Base-by-base conservation (phyloP, 2,797 vertebrate genomes). In the Morus bassanus region DNA sequence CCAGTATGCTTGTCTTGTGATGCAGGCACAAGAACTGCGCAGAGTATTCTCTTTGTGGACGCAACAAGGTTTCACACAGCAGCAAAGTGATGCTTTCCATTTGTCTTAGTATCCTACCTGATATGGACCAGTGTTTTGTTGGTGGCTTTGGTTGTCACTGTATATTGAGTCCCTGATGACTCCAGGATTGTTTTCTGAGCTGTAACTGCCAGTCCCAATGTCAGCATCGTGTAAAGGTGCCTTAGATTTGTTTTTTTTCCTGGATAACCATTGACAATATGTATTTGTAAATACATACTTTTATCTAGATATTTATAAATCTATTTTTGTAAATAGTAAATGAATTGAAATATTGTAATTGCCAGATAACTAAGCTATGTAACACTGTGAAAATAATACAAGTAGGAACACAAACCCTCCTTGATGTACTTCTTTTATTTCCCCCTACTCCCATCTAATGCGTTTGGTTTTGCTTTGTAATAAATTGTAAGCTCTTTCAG, bases 21-120 rank as follows among this genome's bases (percentile, higher is more conserved):
- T 15, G 35, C 46, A 31, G 35, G 41, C n/a, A n/a, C 2, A 6
- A 48, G 39, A 75, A 18, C 25, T 51, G 13, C 0, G 0, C 9
- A 2, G 12, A 23, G 17, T 39, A 6, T 50, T 60, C 64, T 59
- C 9, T 30, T 60, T 61, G 24, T 5, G 46, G 37, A 59, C 9
- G 7, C 18, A n/a, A 1, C 14, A 17, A 28, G 14, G 64, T n/a
- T 77, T 82, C 61, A 50, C 48, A 22, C 11, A 43, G 37, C 7
- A 21, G 30, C 19, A 30, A 33, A 67, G 56, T 6, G 30, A 57
- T 57, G 39, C 13, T 59, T 82, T 68, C 14, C 39, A 9, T 43
- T 85, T 69, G 23, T 48, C 17, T 51, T 1, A 0, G 37, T 35
- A 30, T 35, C n/a, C 8, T 56, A 57, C 45, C 39, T 61, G 27